Conservation (phyloP, 1,140 invertebrate species). For the Drosophila athabasca region DNA sequence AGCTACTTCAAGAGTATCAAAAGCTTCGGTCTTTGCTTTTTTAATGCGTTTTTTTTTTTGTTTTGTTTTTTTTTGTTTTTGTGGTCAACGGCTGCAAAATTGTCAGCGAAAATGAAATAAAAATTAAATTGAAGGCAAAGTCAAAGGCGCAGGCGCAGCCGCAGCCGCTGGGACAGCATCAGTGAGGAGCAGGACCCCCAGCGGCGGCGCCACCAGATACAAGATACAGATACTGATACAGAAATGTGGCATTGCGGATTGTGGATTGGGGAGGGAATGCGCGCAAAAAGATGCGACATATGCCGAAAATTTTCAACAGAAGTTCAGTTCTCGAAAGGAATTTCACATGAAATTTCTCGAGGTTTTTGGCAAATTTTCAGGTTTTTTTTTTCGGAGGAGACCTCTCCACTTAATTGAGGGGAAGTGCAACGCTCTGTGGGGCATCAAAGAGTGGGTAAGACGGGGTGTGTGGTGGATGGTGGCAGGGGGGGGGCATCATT, state of each 20-base stretch:
- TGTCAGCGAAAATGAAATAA: slow-evolving; percentile 75
- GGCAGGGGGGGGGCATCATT: slow-evolving; percentile 34
- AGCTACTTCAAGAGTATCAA: too few relatives aligned
- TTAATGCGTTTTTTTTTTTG: slow-evolving; percentile 4
- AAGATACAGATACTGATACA: slow-evolving; percentile 80
- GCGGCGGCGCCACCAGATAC: slow-evolving; percentile 79
- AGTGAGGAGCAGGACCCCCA: slow-evolving; percentile 69
- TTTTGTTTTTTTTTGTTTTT: not conserved
- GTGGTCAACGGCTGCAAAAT: slow-evolving; percentile 64
- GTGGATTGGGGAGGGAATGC: slow-evolving; percentile 23
- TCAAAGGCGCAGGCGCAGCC: slow-evolving; percentile 54
- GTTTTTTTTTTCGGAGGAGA: not conserved
- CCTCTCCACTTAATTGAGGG: slow-evolving; percentile 49
- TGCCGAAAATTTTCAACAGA: slow-evolving; percentile 78
- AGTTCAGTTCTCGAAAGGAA: slow-evolving; percentile 57
- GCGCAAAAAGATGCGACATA: slow-evolving; percentile 65
- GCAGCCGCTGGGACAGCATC: too few relatives aligned
- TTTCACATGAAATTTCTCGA: slow-evolving; percentile 68
- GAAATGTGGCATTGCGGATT: slow-evolving; percentile 31
- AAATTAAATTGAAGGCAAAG: slow-evolving; percentile 76
- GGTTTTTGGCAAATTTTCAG: slow-evolving; percentile 25
- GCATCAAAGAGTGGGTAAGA: slow-evolving; percentile 2
- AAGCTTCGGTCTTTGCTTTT: slow-evolving; percentile 7
- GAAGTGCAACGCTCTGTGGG: not conserved
- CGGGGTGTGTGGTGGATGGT: too few relatives aligned